Evolutionary conservation across 2,888 invertebrate genomes (phyloP).

Genomic region (Orchestes rusci): DNA sequence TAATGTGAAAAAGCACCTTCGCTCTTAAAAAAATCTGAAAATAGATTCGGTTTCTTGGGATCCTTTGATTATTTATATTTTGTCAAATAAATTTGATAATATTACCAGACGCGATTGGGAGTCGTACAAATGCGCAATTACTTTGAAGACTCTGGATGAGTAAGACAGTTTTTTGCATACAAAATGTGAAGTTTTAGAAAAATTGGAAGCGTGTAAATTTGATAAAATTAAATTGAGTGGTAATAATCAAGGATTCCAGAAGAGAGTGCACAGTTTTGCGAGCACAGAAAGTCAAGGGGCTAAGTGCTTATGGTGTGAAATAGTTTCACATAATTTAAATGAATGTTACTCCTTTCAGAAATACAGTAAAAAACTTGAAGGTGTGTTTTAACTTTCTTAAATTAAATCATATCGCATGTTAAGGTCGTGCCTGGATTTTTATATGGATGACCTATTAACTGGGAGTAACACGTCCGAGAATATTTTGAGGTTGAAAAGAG

Average conservation of each 20-base stretch:
- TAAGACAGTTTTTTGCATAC: neutral
- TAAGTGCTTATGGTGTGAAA: neutral
- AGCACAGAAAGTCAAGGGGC: neutral
- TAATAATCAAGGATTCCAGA: neutral
- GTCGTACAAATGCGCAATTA: neutral
- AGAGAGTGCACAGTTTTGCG: neutral
- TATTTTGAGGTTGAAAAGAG: too few species aligned
- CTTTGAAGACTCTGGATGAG: neutral
- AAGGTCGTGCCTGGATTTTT: too few species aligned
- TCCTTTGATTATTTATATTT: neutral
- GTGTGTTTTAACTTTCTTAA: too few species aligned
- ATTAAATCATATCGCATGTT: too few species aligned
- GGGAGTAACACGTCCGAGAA: too few species aligned
- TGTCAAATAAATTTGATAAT: neutral
- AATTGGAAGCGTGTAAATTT: neutral
- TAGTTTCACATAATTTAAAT: neutral
- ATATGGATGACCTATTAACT: too few species aligned
- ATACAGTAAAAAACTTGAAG: too few species aligned
- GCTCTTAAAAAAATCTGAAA: neutral
- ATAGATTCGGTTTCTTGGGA: neutral
- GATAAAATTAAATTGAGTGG: neutral
- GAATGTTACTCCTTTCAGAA: neutral
- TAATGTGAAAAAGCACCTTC: neutral
- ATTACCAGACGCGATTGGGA: neutral
- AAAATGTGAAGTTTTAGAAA: neutral